Evolutionary conservation across 2,113 vertebrate genomes (phyloP), one percentile per base, ranked within the genome.

Genomic region (Microtus oregoni): DNA sequence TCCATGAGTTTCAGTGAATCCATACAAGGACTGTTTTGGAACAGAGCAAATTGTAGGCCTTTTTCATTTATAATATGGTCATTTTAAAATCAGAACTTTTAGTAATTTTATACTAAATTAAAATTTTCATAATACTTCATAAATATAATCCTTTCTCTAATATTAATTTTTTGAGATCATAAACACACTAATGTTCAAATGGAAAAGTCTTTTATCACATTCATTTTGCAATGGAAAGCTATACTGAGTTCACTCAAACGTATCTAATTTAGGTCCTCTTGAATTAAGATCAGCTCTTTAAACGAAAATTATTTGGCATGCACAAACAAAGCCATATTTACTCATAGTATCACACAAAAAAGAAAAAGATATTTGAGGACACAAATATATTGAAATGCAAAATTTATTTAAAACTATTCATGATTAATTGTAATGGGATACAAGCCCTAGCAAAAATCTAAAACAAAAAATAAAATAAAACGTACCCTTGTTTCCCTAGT

Each of bases 381-480:
- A 86, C 2, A 86, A 47, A 91, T 63, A 96, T 38, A 81, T 2
- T 82, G 12, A 94, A 94, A 83, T 0, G 1, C 10, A 50, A 89
- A 75, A 90, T 89, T 79, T 13, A 85, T n/a, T 89, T 77, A 95
- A 90, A 79, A 92, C 55, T 91, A 87, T 73, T 87, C 32, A 61
- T 67, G 7, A 65, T 55, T 93, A 92, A 82, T 1, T 82, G 17
- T 20, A 82, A 72, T 86, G 63, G 70, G 17, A 28, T 92, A 1
- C 78, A 95, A 89, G 35, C 24, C 32, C 15, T 32, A 68, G 19
- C 38, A 35, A 47, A 94, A 89, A 92, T 70, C 68, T 92, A 90
- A 93, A 55, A 92, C 11, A 81, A 78, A 94, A 92, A 93, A 22
- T 10, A 55, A 96, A 96, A 81, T 7, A 63, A 96, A 96, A 81